Conservation (phyloP, 1,140 invertebrate genomes). For the Zaprionus tsacasi region DNA sequence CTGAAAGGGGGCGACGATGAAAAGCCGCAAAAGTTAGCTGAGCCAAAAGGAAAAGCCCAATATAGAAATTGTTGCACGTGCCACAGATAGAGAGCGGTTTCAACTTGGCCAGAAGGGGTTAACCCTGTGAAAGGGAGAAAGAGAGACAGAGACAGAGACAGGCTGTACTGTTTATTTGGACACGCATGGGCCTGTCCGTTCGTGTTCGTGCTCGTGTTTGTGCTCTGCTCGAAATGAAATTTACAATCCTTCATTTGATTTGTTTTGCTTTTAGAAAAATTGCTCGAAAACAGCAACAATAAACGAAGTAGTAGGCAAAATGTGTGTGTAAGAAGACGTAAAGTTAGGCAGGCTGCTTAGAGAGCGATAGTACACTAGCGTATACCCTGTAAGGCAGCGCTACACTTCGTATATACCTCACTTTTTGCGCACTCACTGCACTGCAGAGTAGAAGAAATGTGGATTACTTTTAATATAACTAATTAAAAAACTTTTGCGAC, state of each 20-base stretch:
- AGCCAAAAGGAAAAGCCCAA: constrained; percentile 22
- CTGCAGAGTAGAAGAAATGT: background rate
- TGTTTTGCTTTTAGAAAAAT: constrained; percentile 29
- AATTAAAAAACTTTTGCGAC: constrained; percentile 3
- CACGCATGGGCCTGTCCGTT: constrained; percentile 9
- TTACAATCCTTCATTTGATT: constrained; percentile 26
- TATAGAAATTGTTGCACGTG: constrained; percentile 34
- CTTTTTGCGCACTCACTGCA: background rate
- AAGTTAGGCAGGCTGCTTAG: constrained; percentile 1
- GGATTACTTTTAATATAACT: constrained; percentile 4
- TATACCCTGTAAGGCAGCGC: background rate
- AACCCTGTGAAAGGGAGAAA: background rate
- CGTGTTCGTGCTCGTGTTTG: background rate
- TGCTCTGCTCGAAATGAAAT: constrained; percentile 13
- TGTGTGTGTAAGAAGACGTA: background rate
- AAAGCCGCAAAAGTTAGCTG: constrained; percentile 62
- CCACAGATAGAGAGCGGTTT: constrained; percentile 2
- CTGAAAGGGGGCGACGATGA: constrained; percentile 28
- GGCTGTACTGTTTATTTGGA: constrained; percentile 8
- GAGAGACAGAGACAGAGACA: background rate
- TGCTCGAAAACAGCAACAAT: constrained; percentile 5
- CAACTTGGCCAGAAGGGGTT: constrained; percentile 5
- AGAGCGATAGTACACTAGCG: background rate
- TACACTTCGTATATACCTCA: background rate
- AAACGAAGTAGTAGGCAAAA: background rate